These are phyloP conservation scores for Wasmannia auropunctata DNA, from an alignment of 1,140 invertebrate genomes.

Conservation along the genomic window DNA sequence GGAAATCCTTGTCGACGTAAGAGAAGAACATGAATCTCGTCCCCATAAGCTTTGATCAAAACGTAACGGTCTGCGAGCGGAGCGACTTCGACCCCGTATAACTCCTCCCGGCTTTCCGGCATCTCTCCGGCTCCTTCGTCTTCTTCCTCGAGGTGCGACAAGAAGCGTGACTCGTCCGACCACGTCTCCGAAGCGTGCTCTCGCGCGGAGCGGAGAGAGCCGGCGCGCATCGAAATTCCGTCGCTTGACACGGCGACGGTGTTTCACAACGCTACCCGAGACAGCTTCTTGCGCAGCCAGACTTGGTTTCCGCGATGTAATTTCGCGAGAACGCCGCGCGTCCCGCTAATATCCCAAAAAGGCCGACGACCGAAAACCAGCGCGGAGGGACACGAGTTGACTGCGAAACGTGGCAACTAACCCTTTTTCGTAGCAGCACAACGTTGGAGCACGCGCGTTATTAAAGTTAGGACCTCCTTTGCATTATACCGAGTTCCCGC, in stretches of 20 bases:
- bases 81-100: neutral
- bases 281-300: conserved; percentile 23
- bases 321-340: neutral
- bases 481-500: conserved; percentile 1
- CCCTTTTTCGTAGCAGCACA: conserved; percentile 3
- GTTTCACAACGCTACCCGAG: conserved; percentile 23
- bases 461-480: conserved; percentile 45
- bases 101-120: conserved; percentile 30
- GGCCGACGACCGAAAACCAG: neutral
- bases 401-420: neutral
- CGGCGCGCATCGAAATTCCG: conserved; percentile 32
- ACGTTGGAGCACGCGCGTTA: neutral
- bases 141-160: conserved; percentile 26
- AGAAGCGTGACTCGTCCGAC: conserved; percentile 41
- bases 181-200: neutral
- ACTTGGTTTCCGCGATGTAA: conserved; percentile 16
- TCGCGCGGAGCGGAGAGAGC: conserved; percentile 31
- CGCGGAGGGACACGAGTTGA: neutral
- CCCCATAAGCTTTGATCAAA: neutral
- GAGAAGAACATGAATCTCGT: neutral
- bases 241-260: conserved; percentile 13
- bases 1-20: neutral
- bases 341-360: neutral
- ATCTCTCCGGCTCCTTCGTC: conserved; percentile 4
- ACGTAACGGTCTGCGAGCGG: neutral